A percentile compares a stretch with the other conserved stretches of the same genome.
Conservation (phyloP, 2,797 vertebrate genomes). For the Typhlichthys eigenmanni region DNA sequence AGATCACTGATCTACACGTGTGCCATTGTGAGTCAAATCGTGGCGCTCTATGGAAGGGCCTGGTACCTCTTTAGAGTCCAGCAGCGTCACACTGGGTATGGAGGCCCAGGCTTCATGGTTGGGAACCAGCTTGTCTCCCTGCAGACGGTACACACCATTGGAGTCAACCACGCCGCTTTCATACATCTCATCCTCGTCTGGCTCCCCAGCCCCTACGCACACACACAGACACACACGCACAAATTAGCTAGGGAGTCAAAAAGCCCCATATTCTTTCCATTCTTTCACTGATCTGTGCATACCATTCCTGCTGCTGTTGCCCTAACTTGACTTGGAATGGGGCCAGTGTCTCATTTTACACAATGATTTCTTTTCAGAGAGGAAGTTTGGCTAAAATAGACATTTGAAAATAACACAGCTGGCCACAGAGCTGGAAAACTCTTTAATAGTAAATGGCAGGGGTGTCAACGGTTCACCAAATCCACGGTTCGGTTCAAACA, state of each 20-base stretch:
- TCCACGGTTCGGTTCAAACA: too few relatives aligned
- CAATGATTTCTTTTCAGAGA: too few relatives aligned
- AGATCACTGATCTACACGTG: background rate
- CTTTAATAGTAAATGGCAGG: too few relatives aligned
- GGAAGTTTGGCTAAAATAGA: too few relatives aligned
- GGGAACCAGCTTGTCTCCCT: constrained; percentile 80
- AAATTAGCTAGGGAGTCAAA: background rate
- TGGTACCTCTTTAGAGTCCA: constrained; percentile 80
- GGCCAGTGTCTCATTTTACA: too few relatives aligned
- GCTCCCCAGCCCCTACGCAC: constrained; percentile 75
- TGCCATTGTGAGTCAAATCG: background rate
- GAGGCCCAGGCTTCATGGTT: constrained; percentile 80
- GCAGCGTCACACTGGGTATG: constrained; percentile 78
- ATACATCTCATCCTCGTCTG: constrained; percentile 82
- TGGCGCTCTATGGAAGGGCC: constrained; percentile 1
- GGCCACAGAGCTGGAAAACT: too few relatives aligned
- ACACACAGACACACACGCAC: constrained; percentile 6
- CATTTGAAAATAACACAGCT: too few relatives aligned
- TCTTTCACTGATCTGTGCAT: too few relatives aligned
- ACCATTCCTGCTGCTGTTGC: too few relatives aligned
- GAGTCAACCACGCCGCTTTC: constrained; percentile 79
- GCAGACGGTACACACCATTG: constrained; percentile 76
- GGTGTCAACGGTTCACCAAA: too few relatives aligned
- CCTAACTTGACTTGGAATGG: too few relatives aligned
- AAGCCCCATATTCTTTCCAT: too few relatives aligned